Conservation (phyloP, 2,113 vertebrate genomes). For the Corythoichthys haematopterus region DNA sequence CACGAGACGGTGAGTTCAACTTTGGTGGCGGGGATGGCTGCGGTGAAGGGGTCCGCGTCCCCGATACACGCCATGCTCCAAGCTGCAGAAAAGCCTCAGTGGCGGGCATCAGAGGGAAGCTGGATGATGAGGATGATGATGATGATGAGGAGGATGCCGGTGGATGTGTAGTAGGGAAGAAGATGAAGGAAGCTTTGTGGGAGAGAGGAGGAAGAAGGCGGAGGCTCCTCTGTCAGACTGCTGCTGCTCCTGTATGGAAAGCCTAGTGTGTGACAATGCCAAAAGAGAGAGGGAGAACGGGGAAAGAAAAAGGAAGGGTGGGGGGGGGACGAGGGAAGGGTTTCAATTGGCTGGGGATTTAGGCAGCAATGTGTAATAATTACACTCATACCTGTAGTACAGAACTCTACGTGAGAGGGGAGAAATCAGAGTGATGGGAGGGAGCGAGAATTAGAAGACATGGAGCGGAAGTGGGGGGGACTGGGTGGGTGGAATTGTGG, state of each 20-base stretch:
- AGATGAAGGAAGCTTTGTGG: background rate
- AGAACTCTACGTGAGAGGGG: background rate
- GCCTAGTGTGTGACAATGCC: background rate
- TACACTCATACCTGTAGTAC: background rate
- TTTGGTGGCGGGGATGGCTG: slow-evolving; percentile 89
- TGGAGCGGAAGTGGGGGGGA: background rate
- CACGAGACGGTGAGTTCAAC: slow-evolving; percentile 94
- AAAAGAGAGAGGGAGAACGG: background rate
- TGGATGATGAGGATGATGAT: background rate
- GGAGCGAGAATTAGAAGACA: background rate
- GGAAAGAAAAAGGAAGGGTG: background rate
- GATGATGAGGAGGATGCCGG: background rate
- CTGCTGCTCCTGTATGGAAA: background rate
- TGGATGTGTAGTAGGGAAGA: background rate
- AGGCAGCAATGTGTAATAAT: background rate
- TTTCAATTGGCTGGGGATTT: slow-evolving; percentile 1
- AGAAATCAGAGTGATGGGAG: too few relatives aligned
- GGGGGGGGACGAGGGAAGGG: background rate
- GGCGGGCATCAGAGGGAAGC: slow-evolving; percentile 39
- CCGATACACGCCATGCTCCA: slow-evolving; percentile 84
- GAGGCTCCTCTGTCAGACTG: background rate
- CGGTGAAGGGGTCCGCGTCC: slow-evolving; percentile 84
- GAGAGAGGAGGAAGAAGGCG: background rate
- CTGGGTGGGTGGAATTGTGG: background rate
- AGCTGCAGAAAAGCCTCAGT: slow-evolving; percentile 19